A percentile compares a stretch with the other conserved stretches of the same genome.
Evolutionary conservation across 2,888 invertebrate genomes (phyloP).

Genomic region (Podotricha telesiphe): DNA sequence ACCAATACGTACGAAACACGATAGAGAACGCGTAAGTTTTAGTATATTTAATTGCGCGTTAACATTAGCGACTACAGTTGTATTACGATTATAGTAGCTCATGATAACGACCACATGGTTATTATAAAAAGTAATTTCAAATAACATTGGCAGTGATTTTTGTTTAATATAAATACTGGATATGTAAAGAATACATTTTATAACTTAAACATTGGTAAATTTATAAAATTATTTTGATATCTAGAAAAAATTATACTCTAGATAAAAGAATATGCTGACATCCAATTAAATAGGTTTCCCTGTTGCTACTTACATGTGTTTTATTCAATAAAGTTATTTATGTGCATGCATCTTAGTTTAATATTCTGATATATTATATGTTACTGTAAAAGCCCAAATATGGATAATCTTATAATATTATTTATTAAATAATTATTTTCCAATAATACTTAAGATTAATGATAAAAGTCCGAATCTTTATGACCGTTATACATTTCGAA

Average conservation of each 20-base stretch:
- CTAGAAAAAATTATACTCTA: not conserved
- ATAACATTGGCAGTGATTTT: slow-evolving; percentile 32
- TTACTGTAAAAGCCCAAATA: too few relatives aligned
- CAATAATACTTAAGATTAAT: too few relatives aligned
- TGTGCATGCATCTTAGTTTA: not conserved
- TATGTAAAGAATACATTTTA: slow-evolving; percentile 2
- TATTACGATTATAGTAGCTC: slow-evolving; percentile 4
- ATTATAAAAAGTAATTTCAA: not conserved
- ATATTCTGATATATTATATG: not conserved
- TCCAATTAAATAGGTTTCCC: not conserved
- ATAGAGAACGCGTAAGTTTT: not conserved
- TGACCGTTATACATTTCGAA: too few relatives aligned
- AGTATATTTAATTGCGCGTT: slow-evolving; percentile 18
- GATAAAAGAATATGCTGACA: not conserved
- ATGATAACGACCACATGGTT: slow-evolving; percentile 7
- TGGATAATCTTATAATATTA: too few relatives aligned
- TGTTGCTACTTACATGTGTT: slow-evolving; percentile 4
- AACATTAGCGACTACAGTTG: slow-evolving; percentile 8
- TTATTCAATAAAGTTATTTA: slow-evolving; percentile 13
- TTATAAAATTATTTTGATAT: not conserved
- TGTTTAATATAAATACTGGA: slow-evolving; percentile 16
- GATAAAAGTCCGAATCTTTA: too few relatives aligned
- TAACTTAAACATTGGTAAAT: not conserved
- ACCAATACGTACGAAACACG: not conserved
- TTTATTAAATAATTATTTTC: too few relatives aligned